Evolutionary conservation across 2,888 invertebrate species (phyloP), one percentile per base, ranked within the genome.

Genomic region (Drosophila mulleri): DNA sequence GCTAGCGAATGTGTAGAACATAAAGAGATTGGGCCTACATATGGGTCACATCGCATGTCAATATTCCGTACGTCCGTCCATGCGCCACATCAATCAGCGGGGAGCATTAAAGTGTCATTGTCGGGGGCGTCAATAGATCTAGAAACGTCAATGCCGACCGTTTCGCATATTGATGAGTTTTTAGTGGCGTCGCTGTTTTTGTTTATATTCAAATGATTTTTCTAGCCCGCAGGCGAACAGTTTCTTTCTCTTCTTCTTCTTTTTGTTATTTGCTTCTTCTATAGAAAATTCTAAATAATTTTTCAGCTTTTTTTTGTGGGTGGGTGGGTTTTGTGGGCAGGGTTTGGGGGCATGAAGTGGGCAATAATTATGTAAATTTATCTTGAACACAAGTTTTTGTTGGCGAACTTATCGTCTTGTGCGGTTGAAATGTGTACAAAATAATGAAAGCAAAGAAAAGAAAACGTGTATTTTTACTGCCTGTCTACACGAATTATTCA

Each of bases 51-150:
- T 88, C 65, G 69, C 63, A 47, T 88, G 83, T 80, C 84, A 69
- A 71, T 82, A 71, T 65, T 67, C 64, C 57, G 56, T 44, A 16
- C 37, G 54, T 52, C 47, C 37, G 52, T 63, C 72, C 64, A 44
- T 73, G 52, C 69, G 71, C 75, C 73, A 79, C 84, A 85, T 85
- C 84, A 85, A 87, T 85, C 84, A 89, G 72, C 58, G 37, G 58
- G 56, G 58, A 70, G 73, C 84, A 85, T 85, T 85, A 85, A 85
- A 85, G 87, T 85, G 84, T 85, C 84, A 85, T 87, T 85, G 87
- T 75, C 65, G 86, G 78, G 77, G 86, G 80, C 83, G 76, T 75
- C 80, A 80, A 83, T 83, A 68, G 84, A 83, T 83, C 87, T 79
- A 79, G 76, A 85, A 85, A 87, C 84, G 84, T 85, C 84, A 85